Evolutionary conservation across 1,140 invertebrate species (phyloP).

Genomic region (Drosophila teissieri): DNA sequence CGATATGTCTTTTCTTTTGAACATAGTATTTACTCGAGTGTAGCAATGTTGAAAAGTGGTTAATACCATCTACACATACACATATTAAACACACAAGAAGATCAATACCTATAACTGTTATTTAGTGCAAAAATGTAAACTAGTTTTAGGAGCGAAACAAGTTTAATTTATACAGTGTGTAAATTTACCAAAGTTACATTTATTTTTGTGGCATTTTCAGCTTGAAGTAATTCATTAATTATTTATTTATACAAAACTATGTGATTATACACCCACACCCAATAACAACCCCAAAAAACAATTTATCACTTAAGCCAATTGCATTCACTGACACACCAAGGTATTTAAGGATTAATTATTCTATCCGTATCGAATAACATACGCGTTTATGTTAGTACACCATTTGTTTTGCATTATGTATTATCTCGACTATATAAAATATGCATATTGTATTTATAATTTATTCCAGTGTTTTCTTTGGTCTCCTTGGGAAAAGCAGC

Average conservation of each 20-base stretch:
- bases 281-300: constrained; percentile 40
- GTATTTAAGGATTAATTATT: constrained; percentile 58
- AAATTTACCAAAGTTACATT: constrained; percentile 80
- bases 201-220: constrained; percentile 59
- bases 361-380: constrained; percentile 44
- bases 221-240: constrained; percentile 52
- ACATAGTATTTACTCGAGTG: constrained; percentile 57
- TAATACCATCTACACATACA: constrained; percentile 7
- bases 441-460: constrained; percentile 55
- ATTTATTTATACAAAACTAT: constrained; percentile 72
- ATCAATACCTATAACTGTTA: constrained; percentile 67
- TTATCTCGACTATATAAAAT: constrained; percentile 68
- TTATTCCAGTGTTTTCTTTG: constrained; percentile 34
- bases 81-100: constrained; percentile 41
- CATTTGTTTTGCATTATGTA: constrained; percentile 70
- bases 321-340: constrained; percentile 65
- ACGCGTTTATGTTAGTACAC: constrained; percentile 58
- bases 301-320: constrained; percentile 55
- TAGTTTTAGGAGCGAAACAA: constrained; percentile 39
- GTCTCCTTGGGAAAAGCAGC: not conserved
- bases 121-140: constrained; percentile 66
- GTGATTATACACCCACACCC: constrained; percentile 66
- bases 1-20: constrained; percentile 64
- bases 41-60: constrained; percentile 19
- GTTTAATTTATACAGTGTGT: constrained; percentile 76